phyloP scores from a whole-genome alignment of 2,113 vertebrate genomes.

The Clupea harengus region DNA sequence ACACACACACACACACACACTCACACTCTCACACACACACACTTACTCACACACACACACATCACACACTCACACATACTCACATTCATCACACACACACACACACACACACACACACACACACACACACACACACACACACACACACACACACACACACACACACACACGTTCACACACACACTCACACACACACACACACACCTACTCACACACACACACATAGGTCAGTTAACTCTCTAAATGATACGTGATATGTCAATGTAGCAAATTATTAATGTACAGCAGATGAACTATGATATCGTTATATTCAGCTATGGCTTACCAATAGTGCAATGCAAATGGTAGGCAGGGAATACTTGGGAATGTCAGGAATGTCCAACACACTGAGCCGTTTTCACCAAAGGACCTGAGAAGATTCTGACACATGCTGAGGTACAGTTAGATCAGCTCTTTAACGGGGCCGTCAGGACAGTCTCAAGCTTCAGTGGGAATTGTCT shows the following conservation, averaged over 20 bases:
- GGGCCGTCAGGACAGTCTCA: neutral
- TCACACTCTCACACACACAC: neutral
- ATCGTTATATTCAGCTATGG: neutral
- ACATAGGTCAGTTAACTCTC: neutral
- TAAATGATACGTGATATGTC: neutral
- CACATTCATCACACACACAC: neutral
- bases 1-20: neutral
- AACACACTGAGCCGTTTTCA: neutral
- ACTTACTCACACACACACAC: neutral
- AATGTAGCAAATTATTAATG: neutral
- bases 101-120: too few species aligned
- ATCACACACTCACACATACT: neutral
- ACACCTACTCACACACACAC: neutral
- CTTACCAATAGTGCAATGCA: neutral
- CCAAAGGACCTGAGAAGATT: neutral
- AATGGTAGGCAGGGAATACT: neutral
- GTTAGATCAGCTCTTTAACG: neutral
- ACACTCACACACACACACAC: neutral
- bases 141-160: conserved; percentile 20
- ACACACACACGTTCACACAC: conserved; percentile 6
- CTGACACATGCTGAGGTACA: neutral
- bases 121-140: neutral
- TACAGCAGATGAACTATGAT: neutral
- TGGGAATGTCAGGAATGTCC: neutral
- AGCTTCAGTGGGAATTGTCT: neutral